Conservation (phyloP, 2,113 vertebrate genomes). For the Andinoacara biseriatus region DNA sequence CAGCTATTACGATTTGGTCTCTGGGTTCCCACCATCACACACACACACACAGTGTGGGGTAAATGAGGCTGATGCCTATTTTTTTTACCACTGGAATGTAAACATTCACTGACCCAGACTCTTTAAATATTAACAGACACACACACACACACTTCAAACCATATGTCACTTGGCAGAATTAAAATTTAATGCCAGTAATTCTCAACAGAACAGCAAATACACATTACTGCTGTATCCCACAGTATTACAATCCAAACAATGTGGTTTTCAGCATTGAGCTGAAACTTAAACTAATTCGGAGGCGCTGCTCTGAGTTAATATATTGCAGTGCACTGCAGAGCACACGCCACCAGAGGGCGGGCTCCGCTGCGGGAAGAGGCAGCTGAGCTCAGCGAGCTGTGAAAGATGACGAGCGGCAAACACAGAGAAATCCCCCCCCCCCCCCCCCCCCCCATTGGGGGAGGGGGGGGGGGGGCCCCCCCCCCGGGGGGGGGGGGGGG, state of each 20-base stretch:
- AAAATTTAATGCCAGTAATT: neutral
- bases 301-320: neutral
- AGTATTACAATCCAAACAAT: no score
- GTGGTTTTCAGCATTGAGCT: neutral
- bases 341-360: neutral
- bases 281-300: neutral
- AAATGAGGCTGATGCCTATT: constrained; percentile 31
- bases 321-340: neutral
- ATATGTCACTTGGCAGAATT: neutral
- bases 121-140: constrained; percentile 25
- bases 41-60: neutral
- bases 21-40: constrained; percentile 14
- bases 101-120: constrained; percentile 36
- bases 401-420: neutral
- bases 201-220: neutral
- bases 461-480: no score
- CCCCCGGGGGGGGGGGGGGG: no score
- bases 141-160: neutral
- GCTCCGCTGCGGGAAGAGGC: accelerated
- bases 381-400: neutral
- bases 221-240: neutral
- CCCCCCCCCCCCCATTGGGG: no score
- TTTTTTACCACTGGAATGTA: constrained; percentile 34
- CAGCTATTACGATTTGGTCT: constrained; percentile 10
- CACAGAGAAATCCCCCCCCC: no score